Base-by-base conservation (phyloP, 1,140 invertebrate species). In the Drosophila tristis region DNA sequence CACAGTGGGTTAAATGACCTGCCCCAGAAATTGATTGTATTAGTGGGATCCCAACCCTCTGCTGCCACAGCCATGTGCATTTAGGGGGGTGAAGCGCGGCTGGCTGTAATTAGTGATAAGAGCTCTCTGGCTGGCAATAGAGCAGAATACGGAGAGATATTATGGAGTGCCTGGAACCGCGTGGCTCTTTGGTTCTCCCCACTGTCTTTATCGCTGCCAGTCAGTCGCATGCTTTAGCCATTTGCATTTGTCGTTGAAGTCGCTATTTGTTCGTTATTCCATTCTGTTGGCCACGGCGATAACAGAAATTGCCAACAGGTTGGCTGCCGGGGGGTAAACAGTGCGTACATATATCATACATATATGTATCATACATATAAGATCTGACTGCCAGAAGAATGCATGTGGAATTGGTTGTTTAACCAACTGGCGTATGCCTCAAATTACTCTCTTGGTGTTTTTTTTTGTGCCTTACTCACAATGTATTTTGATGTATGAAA, bases 1-100 rank as follows among this genome's bases (percentile, higher is more conserved):
- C 31, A 42, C 25, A 29, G 25, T 53, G 78, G 42, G 82, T 87
- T 87, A 87, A 86, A 86, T 86, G 81, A 87, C 82, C 81, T 78
- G 74, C 26, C 57, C 59, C 53, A 68, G 60, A 81, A 61, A 59
- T 58, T 70, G 66, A 13, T 39, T 39, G 35, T 39, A 39, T 13
- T 39, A 13, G 35, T 39, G 9, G 5, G 26, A 29, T 29, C 6
- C 26, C 26, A 39, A 4, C 35, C 35, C 35, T 39, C 11, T 48
- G 23, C 39, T 25, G 7, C 26, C 15, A 8, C 15, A 11, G 15
- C 62, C 66, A 49, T 70, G 66, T 70, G 50, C 25, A 11, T 57
- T 66, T 4, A 25, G 23, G 25, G 26, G 11, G 1, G 11, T 13
- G 4, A 20, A 4, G 35, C 2, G 35, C 2, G n/a, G 63, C n/a